Conservation (phyloP, 2,797 vertebrate species). For the Gobionotothen gibberifrons region DNA sequence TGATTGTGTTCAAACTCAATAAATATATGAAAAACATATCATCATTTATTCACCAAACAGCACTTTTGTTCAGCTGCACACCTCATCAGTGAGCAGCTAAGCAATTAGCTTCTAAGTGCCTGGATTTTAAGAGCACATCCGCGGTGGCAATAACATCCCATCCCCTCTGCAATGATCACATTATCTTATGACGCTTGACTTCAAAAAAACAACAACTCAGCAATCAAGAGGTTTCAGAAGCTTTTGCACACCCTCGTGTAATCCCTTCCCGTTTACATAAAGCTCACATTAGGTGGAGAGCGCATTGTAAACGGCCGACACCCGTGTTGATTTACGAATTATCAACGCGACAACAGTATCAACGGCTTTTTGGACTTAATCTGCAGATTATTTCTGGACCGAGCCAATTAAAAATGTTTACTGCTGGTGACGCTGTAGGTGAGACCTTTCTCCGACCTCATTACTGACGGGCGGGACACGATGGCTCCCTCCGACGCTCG, state of each 20-base stretch:
- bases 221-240: neutral
- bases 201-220: neutral
- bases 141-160: slow-evolving; percentile 36
- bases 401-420: slow-evolving; percentile 80
- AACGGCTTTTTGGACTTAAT: slow-evolving; percentile 59
- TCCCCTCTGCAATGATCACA: slow-evolving; percentile 57
- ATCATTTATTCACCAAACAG: slow-evolving; percentile 35
- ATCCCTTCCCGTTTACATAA: slow-evolving; percentile 62
- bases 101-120: slow-evolving; percentile 63
- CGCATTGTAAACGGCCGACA: slow-evolving; percentile 22
- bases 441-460: slow-evolving; percentile 74
- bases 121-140: slow-evolving; percentile 57
- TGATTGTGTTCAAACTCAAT: too few relatives aligned
- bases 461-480: slow-evolving; percentile 63
- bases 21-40: too few relatives aligned
- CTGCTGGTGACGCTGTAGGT: slow-evolving; percentile 67
- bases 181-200: slow-evolving; percentile 46
- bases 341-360: slow-evolving; percentile 38
- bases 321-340: slow-evolving; percentile 68
- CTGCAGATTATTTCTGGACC: slow-evolving; percentile 60
- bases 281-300: slow-evolving; percentile 40
- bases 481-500: slow-evolving; percentile 50
- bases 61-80: slow-evolving; percentile 40
- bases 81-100: slow-evolving; percentile 17
- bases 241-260: slow-evolving; percentile 21